Base-by-base conservation (phyloP, 2,113 vertebrate species). In the Nyctibius bracteatus region DNA sequence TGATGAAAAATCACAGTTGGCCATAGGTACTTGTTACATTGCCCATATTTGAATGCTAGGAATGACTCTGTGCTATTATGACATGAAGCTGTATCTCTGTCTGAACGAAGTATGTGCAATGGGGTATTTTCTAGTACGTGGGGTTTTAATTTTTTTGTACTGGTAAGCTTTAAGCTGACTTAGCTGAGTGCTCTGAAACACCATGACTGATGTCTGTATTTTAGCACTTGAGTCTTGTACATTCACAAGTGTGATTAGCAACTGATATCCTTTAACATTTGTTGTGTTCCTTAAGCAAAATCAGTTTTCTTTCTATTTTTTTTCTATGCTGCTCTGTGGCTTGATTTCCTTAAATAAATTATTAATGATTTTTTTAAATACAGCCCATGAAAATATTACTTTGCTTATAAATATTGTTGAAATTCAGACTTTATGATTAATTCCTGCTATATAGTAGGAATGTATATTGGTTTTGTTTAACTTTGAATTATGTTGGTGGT, bases 341-440 rank as follows among this genome's bases (percentile, higher is more conserved):
- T 57, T 14, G 46, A 84, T 70, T 54, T 54, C 58, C 90, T 68
- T 68, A 59, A 81, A 44, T 37, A 35, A 73, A 41, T 72, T 74
- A 30, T 75, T n/a, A 72, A 63, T 57, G 37, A 25, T 67, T 81
- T 94, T 28, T 80, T 80, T 10, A 65, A 66, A 66, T 33, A 72
- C 11, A 44, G 43, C 61, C 27, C 13, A 58, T 84, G 81, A 94
- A 91, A 92, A 46, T 52, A 59, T 6, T 54, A 24, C 49, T 94
- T 93, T 94, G 63, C 57, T 87, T 80, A 41, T 37, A 90, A 95
- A 68, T 88, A 63, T 71, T 92, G 83, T 92, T 92, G 88, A 96
- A 96, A 93, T 91, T 51, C 21, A 94, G 93, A 61, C 68, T 17
- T 37, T 78, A n/a, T 30, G 49, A 94, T 91, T 90, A 91, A 88